Conservation (phyloP, 2,888 invertebrate genomes). For the Galeopsomyia nigrocyanea region DNA sequence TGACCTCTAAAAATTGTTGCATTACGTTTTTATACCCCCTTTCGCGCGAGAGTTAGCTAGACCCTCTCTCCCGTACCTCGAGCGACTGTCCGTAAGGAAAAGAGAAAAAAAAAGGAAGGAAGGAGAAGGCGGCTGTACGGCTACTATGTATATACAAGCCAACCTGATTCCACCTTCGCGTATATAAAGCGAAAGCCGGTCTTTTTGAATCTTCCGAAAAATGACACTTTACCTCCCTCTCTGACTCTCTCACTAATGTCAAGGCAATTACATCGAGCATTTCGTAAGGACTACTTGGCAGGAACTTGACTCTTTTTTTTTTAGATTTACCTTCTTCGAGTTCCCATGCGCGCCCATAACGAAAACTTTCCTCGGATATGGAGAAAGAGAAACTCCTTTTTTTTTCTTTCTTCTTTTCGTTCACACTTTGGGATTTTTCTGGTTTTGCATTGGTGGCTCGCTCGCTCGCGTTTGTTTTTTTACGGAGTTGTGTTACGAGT, state of each 20-base stretch:
- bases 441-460: slow-evolving; percentile 3
- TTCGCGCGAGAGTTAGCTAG: background rate
- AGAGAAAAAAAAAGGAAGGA: slow-evolving; percentile 2
- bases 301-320: slow-evolving; percentile 34
- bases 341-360: no score
- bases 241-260: background rate
- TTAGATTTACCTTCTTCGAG: background rate
- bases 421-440: slow-evolving; percentile 2
- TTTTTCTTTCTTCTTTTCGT: slow-evolving; percentile 7
- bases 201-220: slow-evolving; percentile 2
- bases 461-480: slow-evolving; percentile 1
- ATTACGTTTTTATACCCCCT: slow-evolving; percentile 45
- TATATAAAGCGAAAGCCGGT: slow-evolving; percentile 27
- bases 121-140: background rate
- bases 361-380: background rate
- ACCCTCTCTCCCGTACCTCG: slow-evolving; percentile 21
- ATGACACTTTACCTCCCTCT: slow-evolving; percentile 2
- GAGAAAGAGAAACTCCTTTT: slow-evolving; percentile 16
- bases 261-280: background rate
- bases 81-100: background rate
- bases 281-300: slow-evolving; percentile 18
- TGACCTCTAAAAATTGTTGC: slow-evolving; percentile 42
- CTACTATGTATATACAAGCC: no score
- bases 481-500: no score
- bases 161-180: slow-evolving; percentile 30